Evolutionary conservation across 2,797 vertebrate genomes (phyloP), one percentile per base, ranked within the genome.

Genomic region (Epinephelus awoara): DNA sequence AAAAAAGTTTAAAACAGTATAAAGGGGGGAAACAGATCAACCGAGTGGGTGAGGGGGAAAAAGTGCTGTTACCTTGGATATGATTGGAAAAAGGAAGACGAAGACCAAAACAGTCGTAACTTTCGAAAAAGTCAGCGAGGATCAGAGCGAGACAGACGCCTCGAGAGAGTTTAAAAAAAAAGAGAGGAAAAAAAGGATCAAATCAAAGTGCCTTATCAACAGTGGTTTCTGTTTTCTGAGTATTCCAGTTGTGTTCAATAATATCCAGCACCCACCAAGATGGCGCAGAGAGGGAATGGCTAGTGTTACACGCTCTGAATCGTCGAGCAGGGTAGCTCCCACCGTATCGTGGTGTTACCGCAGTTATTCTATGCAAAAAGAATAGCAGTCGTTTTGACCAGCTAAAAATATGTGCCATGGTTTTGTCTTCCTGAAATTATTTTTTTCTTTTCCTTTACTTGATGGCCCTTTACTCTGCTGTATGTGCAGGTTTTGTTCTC

Each of bases 341-440:
- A 72, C 82, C 52, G 0, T 57, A 72, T 47, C 70, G 89, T 83
- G 91, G 92, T 54, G 93, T 88, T 92, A 88, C 92, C 91, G 51
- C 73, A 90, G 94, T 94, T 95, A 95, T 91, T 96, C 96, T 96
- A 96, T 96, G 96, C 96, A 96, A 96, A 94, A 92, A 92, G 93
- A 95, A 94, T 94, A 96, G 94, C 95, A 94, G 94, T 95, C 94
- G 83, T 92, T 93, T 82, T 84, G 94, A 96, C 95, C 94, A 96
- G 95, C 95, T 96, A 94, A 94, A 42, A 91, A 91, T 92, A 95
- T 94, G 95, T 96, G 96, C 96, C 95, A 96, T 96, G 94, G 93
- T 95, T 95, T 92, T 86, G 95, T 96, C 95, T 96, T 96, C 96
- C 96, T 95, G 85, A 94, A 87, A 85, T 93, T 67, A 65, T 86